Conservation (phyloP, 2,888 invertebrate species). For the Sphaerophoria taeniata region DNA sequence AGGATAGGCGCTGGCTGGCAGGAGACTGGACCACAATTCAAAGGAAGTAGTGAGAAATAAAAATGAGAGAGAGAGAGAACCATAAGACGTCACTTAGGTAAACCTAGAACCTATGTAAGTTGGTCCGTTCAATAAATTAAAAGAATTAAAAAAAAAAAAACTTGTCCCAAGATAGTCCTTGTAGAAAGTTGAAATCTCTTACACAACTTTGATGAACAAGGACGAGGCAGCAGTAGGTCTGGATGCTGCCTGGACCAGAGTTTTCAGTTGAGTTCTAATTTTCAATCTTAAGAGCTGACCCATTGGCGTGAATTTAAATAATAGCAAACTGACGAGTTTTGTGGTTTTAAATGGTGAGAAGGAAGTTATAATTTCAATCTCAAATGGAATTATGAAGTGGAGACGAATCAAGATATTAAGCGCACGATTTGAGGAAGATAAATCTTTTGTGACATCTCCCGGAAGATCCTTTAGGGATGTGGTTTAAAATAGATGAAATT, state of each 20-base stretch:
- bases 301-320: conserved; percentile 38
- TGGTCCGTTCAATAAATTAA: neutral
- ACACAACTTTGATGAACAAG: neutral
- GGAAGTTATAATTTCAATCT: conserved; percentile 34
- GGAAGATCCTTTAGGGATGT: neutral
- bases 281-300: conserved; percentile 27
- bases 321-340: neutral
- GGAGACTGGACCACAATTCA: neutral
- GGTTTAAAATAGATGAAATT: neutral
- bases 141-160: conserved; percentile 33
- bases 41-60: neutral
- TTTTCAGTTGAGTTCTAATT: conserved; percentile 6
- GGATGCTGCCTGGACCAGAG: neutral
- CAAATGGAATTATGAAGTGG: conserved; percentile 29
- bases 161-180: conserved; percentile 31
- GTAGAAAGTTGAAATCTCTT: conserved; percentile 31
- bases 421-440: conserved; percentile 28
- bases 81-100: neutral
- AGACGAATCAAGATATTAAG: conserved; percentile 15
- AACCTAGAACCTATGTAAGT: conserved; percentile 6
- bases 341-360: neutral
- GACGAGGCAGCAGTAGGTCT: too few relatives aligned
- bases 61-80: neutral
- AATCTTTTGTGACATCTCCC: conserved; percentile 20
- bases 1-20: neutral